These are phyloP conservation scores for Tamias sibiricus DNA, from an alignment of 2,113 vertebrate species.

Conservation along the genomic window DNA sequence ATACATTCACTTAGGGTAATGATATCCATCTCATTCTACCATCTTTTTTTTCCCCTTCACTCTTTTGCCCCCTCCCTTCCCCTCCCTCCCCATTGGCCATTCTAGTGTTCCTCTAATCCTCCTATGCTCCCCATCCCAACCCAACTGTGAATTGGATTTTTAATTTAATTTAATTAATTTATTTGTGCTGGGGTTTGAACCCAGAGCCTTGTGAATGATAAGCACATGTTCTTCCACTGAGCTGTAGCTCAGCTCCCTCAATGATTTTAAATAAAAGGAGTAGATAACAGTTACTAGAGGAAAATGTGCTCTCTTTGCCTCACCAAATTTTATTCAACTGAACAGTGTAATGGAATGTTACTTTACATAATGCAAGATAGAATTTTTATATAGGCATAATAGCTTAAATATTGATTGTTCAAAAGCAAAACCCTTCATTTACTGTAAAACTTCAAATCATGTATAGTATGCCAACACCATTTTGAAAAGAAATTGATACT, in stretches of 20 bases:
- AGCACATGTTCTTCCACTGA: neutral
- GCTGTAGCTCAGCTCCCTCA: too few species aligned
- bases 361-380: neutral
- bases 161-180: neutral
- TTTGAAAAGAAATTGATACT: neutral
- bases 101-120: too few species aligned
- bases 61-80: too few species aligned
- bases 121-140: too few species aligned
- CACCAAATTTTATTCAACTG: neutral
- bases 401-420: neutral
- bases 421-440: neutral
- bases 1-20: too few species aligned
- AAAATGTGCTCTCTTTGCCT: neutral
- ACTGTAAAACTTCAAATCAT: neutral
- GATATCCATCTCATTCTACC: too few species aligned
- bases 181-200: neutral
- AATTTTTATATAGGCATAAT: neutral
- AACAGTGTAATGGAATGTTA: neutral
- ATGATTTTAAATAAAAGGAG: neutral
- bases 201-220: too few species aligned
- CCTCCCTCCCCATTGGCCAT: too few species aligned
- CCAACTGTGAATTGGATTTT: too few species aligned
- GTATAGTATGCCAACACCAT: neutral
- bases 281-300: neutral
- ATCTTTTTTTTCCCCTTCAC: too few species aligned